Conservation (phyloP, 2,113 vertebrate species). For the Sapayoa aenigma region DNA sequence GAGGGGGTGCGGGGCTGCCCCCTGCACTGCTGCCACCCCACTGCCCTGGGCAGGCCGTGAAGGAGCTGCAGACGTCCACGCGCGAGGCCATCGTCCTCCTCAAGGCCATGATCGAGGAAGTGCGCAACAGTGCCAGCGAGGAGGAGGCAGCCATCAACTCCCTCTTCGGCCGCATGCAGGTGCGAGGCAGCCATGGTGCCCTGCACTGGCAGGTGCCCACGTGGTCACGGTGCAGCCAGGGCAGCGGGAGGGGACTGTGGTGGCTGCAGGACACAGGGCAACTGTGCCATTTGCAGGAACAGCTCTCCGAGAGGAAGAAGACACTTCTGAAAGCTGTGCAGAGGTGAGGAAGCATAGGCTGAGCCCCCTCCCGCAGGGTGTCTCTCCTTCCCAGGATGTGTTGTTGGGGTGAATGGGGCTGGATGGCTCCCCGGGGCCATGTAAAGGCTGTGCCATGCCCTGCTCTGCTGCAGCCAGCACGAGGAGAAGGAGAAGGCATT, state of each 20-base stretch:
- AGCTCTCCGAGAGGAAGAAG: constrained; percentile 85
- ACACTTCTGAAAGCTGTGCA: constrained; percentile 88
- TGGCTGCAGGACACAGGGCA: rapidly evolving
- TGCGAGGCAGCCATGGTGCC: background rate
- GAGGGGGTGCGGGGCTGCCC: rapidly evolving
- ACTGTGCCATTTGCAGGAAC: constrained; percentile 75
- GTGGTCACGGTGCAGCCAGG: background rate
- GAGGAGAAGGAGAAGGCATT: constrained; percentile 90
- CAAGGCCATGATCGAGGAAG: constrained; percentile 91
- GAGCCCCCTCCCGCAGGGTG: background rate
- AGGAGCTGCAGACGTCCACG: constrained; percentile 89
- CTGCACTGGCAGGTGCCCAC: rapidly evolving
- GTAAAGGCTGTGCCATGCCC: background rate
- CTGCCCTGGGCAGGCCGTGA: constrained; percentile 78
- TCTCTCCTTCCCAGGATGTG: rapidly evolving
- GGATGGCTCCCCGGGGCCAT: background rate
- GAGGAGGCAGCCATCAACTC: constrained; percentile 87
- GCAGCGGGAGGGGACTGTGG: background rate
- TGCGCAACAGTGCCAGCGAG: constrained; percentile 85
- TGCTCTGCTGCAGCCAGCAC: constrained; percentile 78
- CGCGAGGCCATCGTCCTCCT: constrained; percentile 87
- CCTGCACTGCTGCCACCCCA: rapidly evolving
- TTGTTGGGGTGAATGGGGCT: background rate
- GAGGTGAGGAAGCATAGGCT: constrained; percentile 70
- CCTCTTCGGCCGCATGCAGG: constrained; percentile 89